phyloP scores from a whole-genome alignment of 2,888 invertebrate species.

The Pycnomerus fuliginosus region DNA sequence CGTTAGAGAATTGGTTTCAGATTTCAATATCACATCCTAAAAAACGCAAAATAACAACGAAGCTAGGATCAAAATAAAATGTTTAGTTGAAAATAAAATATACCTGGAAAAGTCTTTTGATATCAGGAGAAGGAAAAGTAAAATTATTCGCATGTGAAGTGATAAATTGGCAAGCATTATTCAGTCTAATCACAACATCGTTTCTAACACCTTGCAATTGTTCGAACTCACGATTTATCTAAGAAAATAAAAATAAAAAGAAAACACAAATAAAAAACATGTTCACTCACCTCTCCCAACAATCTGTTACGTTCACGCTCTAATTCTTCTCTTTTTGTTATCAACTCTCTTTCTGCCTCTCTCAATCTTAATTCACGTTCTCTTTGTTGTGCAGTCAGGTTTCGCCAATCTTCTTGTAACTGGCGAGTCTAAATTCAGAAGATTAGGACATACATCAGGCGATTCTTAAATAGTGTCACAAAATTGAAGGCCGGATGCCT shows the following conservation, averaged over 20 bases:
- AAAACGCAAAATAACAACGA: not conserved
- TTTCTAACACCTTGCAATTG: conserved; percentile 55
- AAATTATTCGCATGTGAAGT: conserved; percentile 45
- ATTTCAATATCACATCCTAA: conserved; percentile 47
- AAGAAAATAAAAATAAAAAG: conserved; percentile 42
- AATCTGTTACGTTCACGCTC: conserved; percentile 58
- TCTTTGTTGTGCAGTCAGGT: conserved; percentile 54
- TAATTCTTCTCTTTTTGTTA: conserved; percentile 54
- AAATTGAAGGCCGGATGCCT: too few relatives aligned
- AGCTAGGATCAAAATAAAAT: conserved; percentile 2
- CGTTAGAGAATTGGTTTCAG: conserved; percentile 56
- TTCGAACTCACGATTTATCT: conserved; percentile 69
- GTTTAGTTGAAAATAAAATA: conserved; percentile 18
- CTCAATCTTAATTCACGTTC: conserved; percentile 60
- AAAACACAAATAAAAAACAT: conserved; percentile 35
- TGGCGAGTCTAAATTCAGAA: conserved; percentile 49
- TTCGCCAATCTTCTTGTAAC: conserved; percentile 54
- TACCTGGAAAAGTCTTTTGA: conserved; percentile 48
- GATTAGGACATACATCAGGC: conserved; percentile 24
- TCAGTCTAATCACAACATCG: conserved; percentile 43
- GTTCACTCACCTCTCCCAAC: conserved; percentile 52
- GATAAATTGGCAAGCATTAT: conserved; percentile 44
- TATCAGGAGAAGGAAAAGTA: conserved; percentile 43
- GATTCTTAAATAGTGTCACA: conserved; percentile 9
- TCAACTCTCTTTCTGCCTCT: conserved; percentile 59